Conservation (phyloP, 2,797 vertebrate species). For the Girardinus metallicus region DNA sequence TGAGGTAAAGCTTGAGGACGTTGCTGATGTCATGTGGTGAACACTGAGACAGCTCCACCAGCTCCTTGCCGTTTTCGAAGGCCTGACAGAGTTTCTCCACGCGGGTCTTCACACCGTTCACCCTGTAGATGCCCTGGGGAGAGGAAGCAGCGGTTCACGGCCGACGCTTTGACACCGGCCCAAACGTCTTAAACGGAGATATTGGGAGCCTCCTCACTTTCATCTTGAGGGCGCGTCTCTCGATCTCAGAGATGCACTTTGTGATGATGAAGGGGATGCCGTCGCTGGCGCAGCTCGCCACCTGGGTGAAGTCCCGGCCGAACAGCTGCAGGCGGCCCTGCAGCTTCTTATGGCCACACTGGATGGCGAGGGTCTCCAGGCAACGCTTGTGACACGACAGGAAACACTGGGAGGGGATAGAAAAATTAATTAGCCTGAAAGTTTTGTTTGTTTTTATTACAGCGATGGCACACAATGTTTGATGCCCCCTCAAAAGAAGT, state of each 20-base stretch:
- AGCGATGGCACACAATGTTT: no score
- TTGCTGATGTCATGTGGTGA: conserved; percentile 97
- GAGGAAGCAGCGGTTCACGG: neutral
- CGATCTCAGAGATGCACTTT: conserved; percentile 92
- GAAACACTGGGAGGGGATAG: conserved; percentile 83
- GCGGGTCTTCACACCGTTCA: conserved; percentile 94
- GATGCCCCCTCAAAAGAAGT: no score
- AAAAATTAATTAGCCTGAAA: neutral
- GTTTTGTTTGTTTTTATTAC: neutral
- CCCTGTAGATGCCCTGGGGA: conserved; percentile 93
- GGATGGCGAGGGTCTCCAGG: conserved; percentile 94
- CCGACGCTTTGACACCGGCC: neutral
- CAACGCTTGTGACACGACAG: conserved; percentile 97
- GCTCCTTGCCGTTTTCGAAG: conserved; percentile 94
- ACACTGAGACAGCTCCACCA: conserved; percentile 95
- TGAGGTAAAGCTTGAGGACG: conserved; percentile 95
- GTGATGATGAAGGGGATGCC: conserved; percentile 93
- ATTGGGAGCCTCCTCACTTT: conserved; percentile 80
- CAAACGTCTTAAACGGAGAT: neutral
- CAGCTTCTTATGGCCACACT: conserved; percentile 95
- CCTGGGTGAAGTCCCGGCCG: conserved; percentile 87
- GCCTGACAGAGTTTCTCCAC: conserved; percentile 98
- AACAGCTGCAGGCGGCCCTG: conserved; percentile 92
- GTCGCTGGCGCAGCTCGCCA: conserved; percentile 78
- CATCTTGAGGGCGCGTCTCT: conserved; percentile 89